Conservation (phyloP, 2,888 invertebrate species). For the Pyrochroa serraticornis region DNA sequence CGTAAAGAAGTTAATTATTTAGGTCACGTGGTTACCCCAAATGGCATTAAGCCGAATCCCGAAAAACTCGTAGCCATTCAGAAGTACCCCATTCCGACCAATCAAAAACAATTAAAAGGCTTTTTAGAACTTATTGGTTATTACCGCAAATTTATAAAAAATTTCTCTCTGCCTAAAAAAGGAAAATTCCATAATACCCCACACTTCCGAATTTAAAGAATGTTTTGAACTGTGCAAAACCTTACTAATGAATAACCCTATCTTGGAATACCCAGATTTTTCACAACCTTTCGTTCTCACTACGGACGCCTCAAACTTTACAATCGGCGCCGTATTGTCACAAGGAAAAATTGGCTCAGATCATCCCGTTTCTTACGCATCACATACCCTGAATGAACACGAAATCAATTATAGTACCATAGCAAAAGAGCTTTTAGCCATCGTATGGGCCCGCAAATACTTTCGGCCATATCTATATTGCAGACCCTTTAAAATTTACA, state of each 20-base stretch:
- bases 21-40: conserved; percentile 43
- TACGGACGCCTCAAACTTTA: conserved; percentile 45
- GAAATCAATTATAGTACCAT: conserved; percentile 42
- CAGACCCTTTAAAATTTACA: conserved; percentile 40
- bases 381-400: conserved; percentile 37
- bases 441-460: conserved; percentile 34
- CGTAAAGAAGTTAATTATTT: conserved; percentile 40
- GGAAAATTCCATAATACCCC: too few relatives aligned
- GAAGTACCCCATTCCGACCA: too few relatives aligned
- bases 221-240: too few relatives aligned
- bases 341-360: conserved; percentile 36
- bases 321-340: conserved; percentile 42
- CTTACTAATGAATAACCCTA: neutral
- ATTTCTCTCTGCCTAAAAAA: too few relatives aligned
- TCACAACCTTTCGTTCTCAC: conserved; percentile 33
- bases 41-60: conserved; percentile 31
- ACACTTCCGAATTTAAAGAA: too few relatives aligned
- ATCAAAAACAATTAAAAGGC: too few relatives aligned
- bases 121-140: too few relatives aligned
- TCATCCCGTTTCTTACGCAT: conserved; percentile 34
- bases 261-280: conserved; percentile 37
- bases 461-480: conserved; percentile 48
- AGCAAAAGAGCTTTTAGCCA: conserved; percentile 44
- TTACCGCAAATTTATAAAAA: too few relatives aligned
- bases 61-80: neutral